Conservation (phyloP, 2,888 invertebrate genomes). For the Lasioglossum oenotherae region DNA sequence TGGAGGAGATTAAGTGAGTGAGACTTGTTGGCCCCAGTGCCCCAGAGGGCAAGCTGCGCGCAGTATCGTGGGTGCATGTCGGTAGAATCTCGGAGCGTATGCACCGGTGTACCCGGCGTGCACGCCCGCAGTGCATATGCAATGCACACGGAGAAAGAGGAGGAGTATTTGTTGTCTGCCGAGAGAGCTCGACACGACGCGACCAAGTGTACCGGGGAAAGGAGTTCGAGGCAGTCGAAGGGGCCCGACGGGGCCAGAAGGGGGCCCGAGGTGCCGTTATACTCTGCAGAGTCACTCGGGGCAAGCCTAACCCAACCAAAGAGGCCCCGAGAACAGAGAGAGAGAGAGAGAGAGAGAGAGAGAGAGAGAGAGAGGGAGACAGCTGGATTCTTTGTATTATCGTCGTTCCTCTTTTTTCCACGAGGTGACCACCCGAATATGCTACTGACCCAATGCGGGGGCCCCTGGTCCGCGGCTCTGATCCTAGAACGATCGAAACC, state of each 20-base stretch:
- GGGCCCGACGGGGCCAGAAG: slow-evolving; percentile 38
- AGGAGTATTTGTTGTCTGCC: slow-evolving; percentile 16
- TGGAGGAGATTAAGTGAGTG: background rate
- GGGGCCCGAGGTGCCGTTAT: slow-evolving; percentile 67
- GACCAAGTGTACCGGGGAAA: slow-evolving; percentile 34
- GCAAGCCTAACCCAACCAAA: slow-evolving; percentile 72
- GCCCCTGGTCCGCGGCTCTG: slow-evolving; percentile 6
- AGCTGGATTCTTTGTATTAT: slow-evolving; percentile 46
- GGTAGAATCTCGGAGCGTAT: background rate
- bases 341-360: slow-evolving; percentile 2
- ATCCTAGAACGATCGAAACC: background rate
- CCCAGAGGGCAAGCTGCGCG: background rate
- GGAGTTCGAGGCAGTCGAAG: slow-evolving; percentile 41
- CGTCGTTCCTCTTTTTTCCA: slow-evolving; percentile 48
- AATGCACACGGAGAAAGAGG: background rate
- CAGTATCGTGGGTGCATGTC: background rate
- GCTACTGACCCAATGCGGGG: slow-evolving; percentile 70
- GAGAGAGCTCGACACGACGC: slow-evolving; percentile 53
- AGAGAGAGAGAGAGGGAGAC: slow-evolving; percentile 14
- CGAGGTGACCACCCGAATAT: slow-evolving; percentile 58
- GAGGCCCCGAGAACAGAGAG: slow-evolving; percentile 39
- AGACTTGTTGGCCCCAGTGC: background rate
- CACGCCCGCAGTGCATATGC: background rate
- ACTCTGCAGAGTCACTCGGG: slow-evolving; percentile 68
- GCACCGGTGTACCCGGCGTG: background rate